Base-by-base conservation (phyloP, 2,113 vertebrate genomes). In the Notothenia coriiceps region DNA sequence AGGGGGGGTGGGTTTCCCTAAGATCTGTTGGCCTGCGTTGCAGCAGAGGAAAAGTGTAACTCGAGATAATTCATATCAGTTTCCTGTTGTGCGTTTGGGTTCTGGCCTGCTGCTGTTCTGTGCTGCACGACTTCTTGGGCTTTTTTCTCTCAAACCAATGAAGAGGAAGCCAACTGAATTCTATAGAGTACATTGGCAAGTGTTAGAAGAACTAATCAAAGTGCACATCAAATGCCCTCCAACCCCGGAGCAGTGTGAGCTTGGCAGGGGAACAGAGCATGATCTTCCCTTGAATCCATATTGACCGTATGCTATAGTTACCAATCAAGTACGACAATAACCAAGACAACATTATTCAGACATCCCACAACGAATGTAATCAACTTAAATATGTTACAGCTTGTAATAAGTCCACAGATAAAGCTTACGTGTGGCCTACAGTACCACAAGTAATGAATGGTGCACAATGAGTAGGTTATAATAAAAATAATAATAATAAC, bases 131-230 rank as follows among this genome's bases (percentile, higher is more conserved):
- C 46, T 54, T 35, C 46, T 50, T 29, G 50, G 15, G 54, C 20
- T 70, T 49, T 62, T 80, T 71, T 77, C 49, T 46, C 64, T 76
- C 14, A 10, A 67, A 12, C 35, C 4, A 54, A 55, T 65, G 61
- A 56, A 65, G 44, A 71, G 51, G 25, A 65, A 46, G 77, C 61
- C 61, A 66, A 33, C 11, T 66, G 33, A 79, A 49, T 43, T 49
- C 44, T 71, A 17, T 10, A 71, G 14, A 76, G 35, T 65, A 20
- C 56, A 54, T 33, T 84, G 40, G 77, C 52, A 70, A 70, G 22
- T 68, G 69, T 49, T 50, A 43, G 35, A 52, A 65, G 47, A 64
- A 70, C 60, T 57, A 62, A 73, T 83, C 54, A 67, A 47, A 55
- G 40, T 54, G 46, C 56, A 63, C 56, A 77, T 78, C 63, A 69